Evolutionary conservation across 2,113 vertebrate genomes (phyloP), one percentile per base, ranked within the genome.

Genomic region (Nothocercus nigrocapillus): DNA sequence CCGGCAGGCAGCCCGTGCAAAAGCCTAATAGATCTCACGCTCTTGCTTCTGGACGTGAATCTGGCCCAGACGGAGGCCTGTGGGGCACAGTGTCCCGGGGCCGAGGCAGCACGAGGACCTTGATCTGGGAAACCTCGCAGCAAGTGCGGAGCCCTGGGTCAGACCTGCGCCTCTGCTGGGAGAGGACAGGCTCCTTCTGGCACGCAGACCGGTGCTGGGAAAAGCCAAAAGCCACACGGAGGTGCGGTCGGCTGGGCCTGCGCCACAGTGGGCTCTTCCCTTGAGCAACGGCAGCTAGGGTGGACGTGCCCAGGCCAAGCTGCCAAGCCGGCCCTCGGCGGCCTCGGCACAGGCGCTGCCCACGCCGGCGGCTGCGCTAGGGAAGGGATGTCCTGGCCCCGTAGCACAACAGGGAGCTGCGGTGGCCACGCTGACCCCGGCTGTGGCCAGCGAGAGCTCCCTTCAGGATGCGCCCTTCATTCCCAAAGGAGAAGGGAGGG

Each of bases 1-100:
- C 88, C 54, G 1, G 10, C 74, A 58, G 94, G 88, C 93, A 93
- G 83, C 88, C 92, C 92, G 42, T 62, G 85, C 82, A 93, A 62
- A 30, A 66, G 66, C 42, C 69, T 82, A 78, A 84, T 12, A 92
- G 92, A 78, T 88, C 62, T 44, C 74, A 70, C 69, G 42, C 74
- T 94, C 74, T 44, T 72, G 40, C 92, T 78, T 92, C 88, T 76
- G 53, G 47, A 91, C 88, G 86, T 16, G 38, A 90, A 61, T 86
- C 69, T 76, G 81, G 77, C 83, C 89, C 47, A 42, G 66, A 74
- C 77, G 2, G 16, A 90, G 66, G 53, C 53, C 88, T 87, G 67
- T 81, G 75, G 88, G 82, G 76, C 89, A 75, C 72, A 58, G 85
- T 61, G 74, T 78, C 45, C 51, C 54, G 25, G 70, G 16, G 75